phyloP scores from a whole-genome alignment of 2,888 invertebrate species.

The Epinotia brunnichana region DNA sequence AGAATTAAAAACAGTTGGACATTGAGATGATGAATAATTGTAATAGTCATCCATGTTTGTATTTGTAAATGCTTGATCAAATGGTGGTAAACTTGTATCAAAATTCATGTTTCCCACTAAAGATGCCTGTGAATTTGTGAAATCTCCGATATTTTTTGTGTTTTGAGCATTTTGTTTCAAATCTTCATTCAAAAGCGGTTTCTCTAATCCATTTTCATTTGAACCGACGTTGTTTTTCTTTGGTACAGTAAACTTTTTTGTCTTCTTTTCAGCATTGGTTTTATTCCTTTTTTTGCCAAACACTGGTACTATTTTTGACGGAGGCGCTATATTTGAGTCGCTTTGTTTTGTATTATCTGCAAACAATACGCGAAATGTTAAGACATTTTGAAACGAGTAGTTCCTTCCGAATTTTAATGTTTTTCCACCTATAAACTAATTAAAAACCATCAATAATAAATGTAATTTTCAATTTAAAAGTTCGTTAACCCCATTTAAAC shows the following conservation, averaged over 20 bases:
- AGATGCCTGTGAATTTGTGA: background rate
- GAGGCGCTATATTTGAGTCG: slow-evolving; percentile 19
- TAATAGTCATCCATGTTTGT: background rate
- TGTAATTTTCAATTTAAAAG: background rate
- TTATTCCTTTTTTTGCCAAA: slow-evolving; percentile 57
- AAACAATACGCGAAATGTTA: slow-evolving; percentile 7
- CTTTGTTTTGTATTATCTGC: slow-evolving; percentile 13
- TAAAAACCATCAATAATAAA: background rate
- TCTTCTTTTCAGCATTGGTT: slow-evolving; percentile 46
- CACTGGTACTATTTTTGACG: slow-evolving; percentile 54
- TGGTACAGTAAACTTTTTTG: slow-evolving; percentile 64
- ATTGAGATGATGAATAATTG: background rate
- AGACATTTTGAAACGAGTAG: background rate
- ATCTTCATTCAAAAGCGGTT: background rate
- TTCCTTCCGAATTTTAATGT: background rate
- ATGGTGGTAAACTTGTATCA: background rate
- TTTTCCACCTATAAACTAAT: background rate
- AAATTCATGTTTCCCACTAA: background rate
- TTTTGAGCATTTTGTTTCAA: background rate
- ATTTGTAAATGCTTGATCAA: slow-evolving; percentile 1
- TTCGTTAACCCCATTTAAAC: background rate
- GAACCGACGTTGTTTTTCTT: slow-evolving; percentile 48
- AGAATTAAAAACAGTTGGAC: background rate
- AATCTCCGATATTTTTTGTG: background rate
- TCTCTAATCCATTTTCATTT: slow-evolving; percentile 9